Evolutionary conservation across 1,140 invertebrate species (phyloP), one percentile per base, ranked within the genome.

Genomic region (Orius insidiosus): DNA sequence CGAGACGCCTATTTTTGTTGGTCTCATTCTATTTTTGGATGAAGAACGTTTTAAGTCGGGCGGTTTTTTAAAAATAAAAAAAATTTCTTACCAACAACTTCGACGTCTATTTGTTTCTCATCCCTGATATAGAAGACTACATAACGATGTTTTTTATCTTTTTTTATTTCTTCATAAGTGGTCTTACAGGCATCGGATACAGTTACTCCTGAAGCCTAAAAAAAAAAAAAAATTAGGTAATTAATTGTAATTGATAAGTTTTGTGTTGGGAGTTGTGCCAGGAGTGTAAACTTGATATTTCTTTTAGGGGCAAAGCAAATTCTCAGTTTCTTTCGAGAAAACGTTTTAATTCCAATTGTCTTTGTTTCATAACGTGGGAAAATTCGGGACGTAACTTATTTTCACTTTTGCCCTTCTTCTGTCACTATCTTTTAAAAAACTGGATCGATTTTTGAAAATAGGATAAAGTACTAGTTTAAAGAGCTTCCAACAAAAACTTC

Each of bases 131-230:
- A 87, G 66, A 92, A 94, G 60, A 94, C 86, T 44, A 92, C 86
- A 70, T 92, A 94, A 60, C 89, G 83, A 70, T 92, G 85, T 60
- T 92, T 92, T 69, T 93, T 93, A 65, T 92, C 86, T 70, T 93
- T 92, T 70, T 94, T 94, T 54, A 94, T 92, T 71, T 92, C 87
- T 65, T 93, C 87, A 67, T 92, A 93, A 54, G 83, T 88, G 41
- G 82, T 86, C 71, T 93, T 93, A 69, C 87, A 90, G 51, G 78
- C 78, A 70, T 92, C 86, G 55, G 87, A 85, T 48, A 94, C 88
- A 65, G 86, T 90, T 55, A 93, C 88, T 65, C 89, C 89, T 60
- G 88, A 93, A 70, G 88, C 86, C 89, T 93, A 64, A 52, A 70
- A 71, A 16, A 24, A 43, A 35, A 50, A 50, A 34, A 2, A 31